These are phyloP conservation scores for Hippopotamyrus pictus DNA, from an alignment of 2,797 vertebrate genomes.

Conservation along the genomic window DNA sequence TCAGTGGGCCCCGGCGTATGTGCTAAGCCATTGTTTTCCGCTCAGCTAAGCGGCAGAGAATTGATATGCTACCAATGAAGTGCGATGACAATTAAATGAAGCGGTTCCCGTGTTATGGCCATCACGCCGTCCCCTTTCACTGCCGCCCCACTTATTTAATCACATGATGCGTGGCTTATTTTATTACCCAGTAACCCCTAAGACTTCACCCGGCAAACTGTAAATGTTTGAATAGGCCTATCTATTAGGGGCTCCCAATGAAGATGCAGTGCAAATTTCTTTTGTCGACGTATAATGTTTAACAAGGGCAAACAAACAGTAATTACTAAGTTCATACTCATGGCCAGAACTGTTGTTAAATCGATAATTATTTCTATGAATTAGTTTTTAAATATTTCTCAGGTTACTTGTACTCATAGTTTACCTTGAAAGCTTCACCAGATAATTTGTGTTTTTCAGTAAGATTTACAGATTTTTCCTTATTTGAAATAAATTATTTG, in stretches of 20 bases:
- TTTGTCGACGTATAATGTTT: neutral
- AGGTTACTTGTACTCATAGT: neutral
- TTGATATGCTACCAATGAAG: slow-evolving; percentile 86
- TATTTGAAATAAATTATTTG: neutral
- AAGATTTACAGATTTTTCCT: neutral
- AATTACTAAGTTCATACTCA: neutral
- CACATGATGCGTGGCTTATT: slow-evolving; percentile 75
- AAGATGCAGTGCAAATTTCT: slow-evolving; percentile 41
- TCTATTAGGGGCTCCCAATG: slow-evolving; percentile 55
- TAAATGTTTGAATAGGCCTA: slow-evolving; percentile 70
- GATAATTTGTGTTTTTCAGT: neutral
- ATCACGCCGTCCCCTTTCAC: slow-evolving; percentile 81
- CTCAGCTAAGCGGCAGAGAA: slow-evolving; percentile 83
- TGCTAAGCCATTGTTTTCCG: slow-evolving; percentile 79
- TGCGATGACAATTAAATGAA: slow-evolving; percentile 97
- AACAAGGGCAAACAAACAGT: neutral
- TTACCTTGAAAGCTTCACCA: neutral
- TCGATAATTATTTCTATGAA: neutral
- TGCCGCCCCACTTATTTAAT: slow-evolving; percentile 87
- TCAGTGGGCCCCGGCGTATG: slow-evolving; percentile 56
- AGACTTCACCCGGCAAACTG: slow-evolving; percentile 81
- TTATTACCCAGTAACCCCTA: slow-evolving; percentile 83
- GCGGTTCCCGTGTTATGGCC: slow-evolving; percentile 88
- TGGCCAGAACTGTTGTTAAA: neutral
- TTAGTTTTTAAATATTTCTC: neutral